Conservation (phyloP, 2,797 vertebrate species). For the Echiichthys vipera region DNA sequence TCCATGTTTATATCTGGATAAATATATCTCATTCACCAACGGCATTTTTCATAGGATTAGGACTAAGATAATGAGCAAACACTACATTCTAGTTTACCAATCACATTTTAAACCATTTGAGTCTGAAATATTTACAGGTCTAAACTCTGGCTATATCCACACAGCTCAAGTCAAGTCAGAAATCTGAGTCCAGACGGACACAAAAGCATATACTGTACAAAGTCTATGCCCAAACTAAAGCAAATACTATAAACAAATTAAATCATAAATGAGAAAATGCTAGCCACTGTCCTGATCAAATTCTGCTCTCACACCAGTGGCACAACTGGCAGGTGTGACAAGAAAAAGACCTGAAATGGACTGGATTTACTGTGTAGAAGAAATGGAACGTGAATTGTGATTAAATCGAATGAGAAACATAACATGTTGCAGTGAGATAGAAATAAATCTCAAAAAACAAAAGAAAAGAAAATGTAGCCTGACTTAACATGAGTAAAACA, state of each 20-base stretch:
- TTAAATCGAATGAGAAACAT: not conserved
- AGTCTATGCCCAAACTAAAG: not conserved
- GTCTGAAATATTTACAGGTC: not conserved
- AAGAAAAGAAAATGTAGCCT: not conserved
- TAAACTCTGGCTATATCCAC: not conserved
- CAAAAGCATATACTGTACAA: not conserved
- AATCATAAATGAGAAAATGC: not conserved
- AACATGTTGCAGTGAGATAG: not conserved
- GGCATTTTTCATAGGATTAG: conserved; percentile 24
- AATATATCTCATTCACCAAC: conserved; percentile 1
- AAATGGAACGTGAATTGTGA: not conserved
- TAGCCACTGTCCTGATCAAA: not conserved
- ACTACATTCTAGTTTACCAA: not conserved
- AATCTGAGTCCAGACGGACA: not conserved
- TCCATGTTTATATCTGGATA: not conserved
- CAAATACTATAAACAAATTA: not conserved
- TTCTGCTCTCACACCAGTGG: not conserved
- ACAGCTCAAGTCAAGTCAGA: not conserved
- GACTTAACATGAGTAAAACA: not conserved
- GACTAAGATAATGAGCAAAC: conserved; percentile 6
- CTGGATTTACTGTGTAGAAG: not conserved
- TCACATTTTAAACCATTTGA: not conserved
- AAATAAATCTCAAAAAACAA: not conserved
- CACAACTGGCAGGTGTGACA: not conserved
- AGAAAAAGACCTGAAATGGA: too few species aligned